These are phyloP conservation scores for Scortum barcoo DNA, from an alignment of 2,113 vertebrate species.

Conservation along the genomic window DNA sequence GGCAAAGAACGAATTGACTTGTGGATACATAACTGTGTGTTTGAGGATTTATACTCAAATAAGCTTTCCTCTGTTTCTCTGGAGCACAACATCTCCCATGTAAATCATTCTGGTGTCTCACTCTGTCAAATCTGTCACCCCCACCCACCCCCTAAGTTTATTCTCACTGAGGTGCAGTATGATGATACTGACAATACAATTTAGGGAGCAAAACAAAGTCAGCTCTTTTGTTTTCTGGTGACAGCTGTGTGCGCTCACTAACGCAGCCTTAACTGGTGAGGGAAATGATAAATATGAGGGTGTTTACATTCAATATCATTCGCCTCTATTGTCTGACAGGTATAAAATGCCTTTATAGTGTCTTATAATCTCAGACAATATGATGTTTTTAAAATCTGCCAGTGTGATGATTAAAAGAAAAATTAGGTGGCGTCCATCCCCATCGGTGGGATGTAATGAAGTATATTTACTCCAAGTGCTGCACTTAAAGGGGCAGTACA, in stretches of 20 bases:
- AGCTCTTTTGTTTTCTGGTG: constrained; percentile 59
- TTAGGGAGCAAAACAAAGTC: constrained; percentile 61
- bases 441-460: background rate
- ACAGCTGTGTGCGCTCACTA: constrained; percentile 56
- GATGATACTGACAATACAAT: constrained; percentile 71
- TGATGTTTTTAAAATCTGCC: constrained; percentile 21
- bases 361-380: constrained; percentile 22
- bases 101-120: constrained; percentile 40
- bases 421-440: background rate
- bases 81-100: constrained; percentile 7
- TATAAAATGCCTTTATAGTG: constrained; percentile 13
- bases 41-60: constrained; percentile 64
- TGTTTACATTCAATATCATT: constrained; percentile 39
- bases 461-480: constrained; percentile 1
- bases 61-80: constrained; percentile 38
- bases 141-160: constrained; percentile 12
- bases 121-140: constrained; percentile 49
- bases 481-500: background rate
- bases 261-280: constrained; percentile 39
- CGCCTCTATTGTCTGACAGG: constrained; percentile 12
- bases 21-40: constrained; percentile 23
- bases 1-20: constrained; percentile 39
- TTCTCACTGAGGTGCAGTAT: constrained; percentile 50
- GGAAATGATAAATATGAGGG: constrained; percentile 41
- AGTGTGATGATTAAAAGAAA: constrained; percentile 16